Base-by-base conservation (phyloP, 2,113 vertebrate genomes). In the Leucopsar rothschildi region DNA sequence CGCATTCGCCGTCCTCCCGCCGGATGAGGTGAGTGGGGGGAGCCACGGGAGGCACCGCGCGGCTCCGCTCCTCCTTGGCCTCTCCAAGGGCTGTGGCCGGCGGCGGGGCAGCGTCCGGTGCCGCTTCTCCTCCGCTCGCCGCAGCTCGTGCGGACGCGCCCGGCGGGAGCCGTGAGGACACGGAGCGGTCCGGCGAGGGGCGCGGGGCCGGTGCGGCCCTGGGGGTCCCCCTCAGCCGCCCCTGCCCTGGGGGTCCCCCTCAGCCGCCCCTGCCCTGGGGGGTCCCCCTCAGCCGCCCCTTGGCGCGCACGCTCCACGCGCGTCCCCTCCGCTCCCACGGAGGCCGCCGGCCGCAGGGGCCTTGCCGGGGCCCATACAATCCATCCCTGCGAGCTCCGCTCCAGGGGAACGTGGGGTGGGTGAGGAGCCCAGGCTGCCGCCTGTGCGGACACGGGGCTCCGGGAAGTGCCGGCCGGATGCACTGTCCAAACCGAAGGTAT, bases 1-100 rank as follows among this genome's bases (percentile, higher is more conserved):
- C 27, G 72, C 61, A 25, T 35, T 57, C 60, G 27, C 21, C 31
- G 6, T 64, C 22, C 42, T 64, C 86, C 91, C 59, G 92, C 82
- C 31, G 19, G 70, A 55, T 29, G 55, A 91, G 94, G 97, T 97
- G 93, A 82, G 96, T 81, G 19, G n/a, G n/a, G n/a, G 59, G 23
- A 65, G 8, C 22, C 23, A 31, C 23, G 18, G 68, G 17, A 45
- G 21, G 35, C 53, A 2, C 53, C 9, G 53, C 15, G 44, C 57
- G 6, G 31, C 13, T 10, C 33, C 44, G 18, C 59, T 78, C 8
- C 52, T 35, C 15, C 40, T 44, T 3, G 55, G 44, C 55, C 55
- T 24, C 37, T 47, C 9, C 16, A 4, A 16, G n/a, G 12, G 44
- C 50, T 9, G 47, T 1, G 40, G 40, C 27, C 15, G 45, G 31